Base-by-base conservation (phyloP, 2,797 vertebrate species). In the Rhynchotus rufescens region DNA sequence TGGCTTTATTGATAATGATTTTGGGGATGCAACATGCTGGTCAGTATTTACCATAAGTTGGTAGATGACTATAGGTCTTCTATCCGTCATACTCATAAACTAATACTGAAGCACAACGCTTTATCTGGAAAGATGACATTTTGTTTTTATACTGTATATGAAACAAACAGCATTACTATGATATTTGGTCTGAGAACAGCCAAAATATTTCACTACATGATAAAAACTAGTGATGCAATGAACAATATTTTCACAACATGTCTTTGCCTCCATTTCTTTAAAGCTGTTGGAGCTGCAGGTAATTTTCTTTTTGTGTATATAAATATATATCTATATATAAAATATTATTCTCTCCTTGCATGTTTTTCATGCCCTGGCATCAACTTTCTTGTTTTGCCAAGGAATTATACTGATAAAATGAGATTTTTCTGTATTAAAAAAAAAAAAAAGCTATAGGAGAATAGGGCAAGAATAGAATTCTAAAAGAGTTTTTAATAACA, bases 151-250 rank as follows among this genome's bases (percentile, higher is more conserved):
- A 34, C 23, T 56, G 61, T 42, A 3, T 66, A 9, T 69, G 47
- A 92, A 56, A 61, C 22, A 64, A 74, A 40, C 20, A 21, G 36
- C 17, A 42, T 73, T 92, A 23, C 38, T 72, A 10, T 85, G 45
- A 56, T n/a, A 65, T 79, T 90, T 89, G 80, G 74, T 40, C 75
- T 92, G 75, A 66, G 26, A 85, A 16, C 13, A 86, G 61, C 85
- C 92, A 95, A 71, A 96, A 96, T 84, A 85, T 94, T 96, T 94
- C 80, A 67, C 32, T 94, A 77, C 81, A 49, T 92, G 86, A 40
- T 89, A 92, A 95, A 75, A 87, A 75, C 69, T 62, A 95, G 85
- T 57, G 68, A 22, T 80, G n/a, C 57, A 60, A 71, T 79, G 77
- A 93, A 54, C 54, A 73, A 13, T 54, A 12, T 68, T 94, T 89